These are phyloP conservation scores for Luffia ferchaultella DNA, from an alignment of 2,888 invertebrate genomes.

Conservation along the genomic window DNA sequence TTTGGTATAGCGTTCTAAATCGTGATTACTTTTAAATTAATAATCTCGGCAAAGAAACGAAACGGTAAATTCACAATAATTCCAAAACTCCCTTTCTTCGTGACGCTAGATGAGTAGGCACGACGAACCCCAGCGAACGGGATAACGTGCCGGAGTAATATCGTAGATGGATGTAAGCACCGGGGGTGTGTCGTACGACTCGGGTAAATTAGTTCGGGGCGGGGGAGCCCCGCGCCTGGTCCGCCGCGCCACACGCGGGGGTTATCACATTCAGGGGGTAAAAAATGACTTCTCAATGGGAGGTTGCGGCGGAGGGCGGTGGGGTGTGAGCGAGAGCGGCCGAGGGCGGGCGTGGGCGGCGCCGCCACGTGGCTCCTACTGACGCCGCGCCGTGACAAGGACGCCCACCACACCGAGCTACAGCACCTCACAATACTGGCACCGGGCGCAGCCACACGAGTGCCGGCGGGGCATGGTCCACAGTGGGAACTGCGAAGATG, in stretches of 20 bases:
- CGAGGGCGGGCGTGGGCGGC: conserved; percentile 52
- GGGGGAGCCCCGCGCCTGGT: conserved; percentile 48
- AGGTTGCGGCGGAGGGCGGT: conserved; percentile 27
- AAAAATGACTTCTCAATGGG: conserved; percentile 65
- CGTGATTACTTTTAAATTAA: no score
- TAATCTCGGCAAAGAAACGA: conserved; percentile 1
- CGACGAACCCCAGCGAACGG: conserved; percentile 56
- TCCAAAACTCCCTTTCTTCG: conserved; percentile 42
- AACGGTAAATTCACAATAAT: conserved; percentile 22
- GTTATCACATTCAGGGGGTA: conserved; percentile 64
- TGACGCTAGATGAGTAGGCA: conserved; percentile 48
- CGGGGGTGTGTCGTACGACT: conserved; percentile 63
- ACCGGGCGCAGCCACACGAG: conserved; percentile 10
- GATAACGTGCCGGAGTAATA: conserved; percentile 64
- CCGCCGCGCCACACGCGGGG: conserved; percentile 34
- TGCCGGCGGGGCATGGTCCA: neutral
- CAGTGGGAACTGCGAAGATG: conserved; percentile 8
- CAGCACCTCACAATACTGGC: conserved; percentile 10
- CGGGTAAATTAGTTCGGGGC: conserved; percentile 65
- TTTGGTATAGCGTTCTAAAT: no score
- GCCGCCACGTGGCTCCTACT: conserved; percentile 43
- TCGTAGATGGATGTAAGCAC: conserved; percentile 65
- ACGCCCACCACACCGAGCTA: neutral
- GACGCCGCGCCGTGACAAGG: conserved; percentile 21
- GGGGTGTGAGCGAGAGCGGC: conserved; percentile 18